phyloP scores from a whole-genome alignment of 2,113 vertebrate species.

The Mustelus asterias region DNA sequence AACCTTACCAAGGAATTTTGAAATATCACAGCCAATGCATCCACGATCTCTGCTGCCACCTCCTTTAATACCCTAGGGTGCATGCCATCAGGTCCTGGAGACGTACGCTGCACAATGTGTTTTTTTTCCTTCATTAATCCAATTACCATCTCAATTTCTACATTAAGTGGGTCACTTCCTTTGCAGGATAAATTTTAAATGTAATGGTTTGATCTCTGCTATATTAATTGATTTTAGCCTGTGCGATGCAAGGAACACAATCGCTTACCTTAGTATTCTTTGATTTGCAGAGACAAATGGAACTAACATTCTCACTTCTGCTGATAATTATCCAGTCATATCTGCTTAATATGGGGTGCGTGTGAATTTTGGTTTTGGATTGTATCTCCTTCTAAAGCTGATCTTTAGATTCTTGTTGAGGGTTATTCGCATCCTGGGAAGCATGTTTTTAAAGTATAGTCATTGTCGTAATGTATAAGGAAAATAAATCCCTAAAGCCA shows the following conservation, averaged over 20 bases:
- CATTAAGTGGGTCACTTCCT: too few species aligned
- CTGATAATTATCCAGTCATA: not conserved
- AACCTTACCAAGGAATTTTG: too few species aligned
- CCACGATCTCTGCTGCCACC: too few species aligned
- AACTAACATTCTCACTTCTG: not conserved
- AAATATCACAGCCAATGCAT: too few species aligned
- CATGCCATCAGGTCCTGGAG: too few species aligned
- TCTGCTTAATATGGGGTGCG: not conserved
- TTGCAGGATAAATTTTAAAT: not conserved
- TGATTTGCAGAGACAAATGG: not conserved
- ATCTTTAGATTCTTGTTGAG: not conserved
- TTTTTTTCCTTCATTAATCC: too few species aligned
- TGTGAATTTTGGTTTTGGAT: not conserved
- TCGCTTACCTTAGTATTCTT: not conserved
- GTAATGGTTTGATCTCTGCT: not conserved
- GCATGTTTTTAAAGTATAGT: too few species aligned
- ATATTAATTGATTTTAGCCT: not conserved
- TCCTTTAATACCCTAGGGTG: too few species aligned
- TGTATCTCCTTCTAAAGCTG: not conserved
- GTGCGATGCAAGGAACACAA: not conserved
- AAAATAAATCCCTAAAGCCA: not conserved
- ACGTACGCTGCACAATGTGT: too few species aligned
- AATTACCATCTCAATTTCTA: too few species aligned
- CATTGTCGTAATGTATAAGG: not conserved
- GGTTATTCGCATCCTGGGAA: too few species aligned